phyloP scores from a whole-genome alignment of 2,888 invertebrate genomes.

The Stenurella melanura region DNA sequence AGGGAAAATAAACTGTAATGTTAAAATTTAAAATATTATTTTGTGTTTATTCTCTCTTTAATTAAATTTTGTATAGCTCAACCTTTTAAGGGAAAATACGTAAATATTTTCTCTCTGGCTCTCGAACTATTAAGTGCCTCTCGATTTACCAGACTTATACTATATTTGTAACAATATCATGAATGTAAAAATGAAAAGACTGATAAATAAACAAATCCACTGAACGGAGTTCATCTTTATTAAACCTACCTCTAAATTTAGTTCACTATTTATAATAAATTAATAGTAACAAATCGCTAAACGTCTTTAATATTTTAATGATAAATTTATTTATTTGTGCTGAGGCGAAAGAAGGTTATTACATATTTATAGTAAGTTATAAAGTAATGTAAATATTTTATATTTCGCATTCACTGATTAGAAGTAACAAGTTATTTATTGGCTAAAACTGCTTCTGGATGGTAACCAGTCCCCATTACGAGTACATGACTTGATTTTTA shows the following conservation, averaged over 20 bases:
- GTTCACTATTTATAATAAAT: conserved; percentile 35
- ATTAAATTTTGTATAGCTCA: too few relatives aligned
- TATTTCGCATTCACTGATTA: conserved; percentile 31
- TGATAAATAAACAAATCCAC: conserved; percentile 31
- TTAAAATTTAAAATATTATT: too few relatives aligned
- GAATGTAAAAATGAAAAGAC: conserved; percentile 8
- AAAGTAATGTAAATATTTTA: conserved; percentile 39
- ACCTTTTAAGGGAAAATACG: too few relatives aligned
- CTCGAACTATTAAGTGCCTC: too few relatives aligned
- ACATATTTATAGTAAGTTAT: conserved; percentile 38
- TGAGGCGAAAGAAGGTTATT: conserved; percentile 33
- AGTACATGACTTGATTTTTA: not conserved
- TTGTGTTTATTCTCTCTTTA: too few relatives aligned
- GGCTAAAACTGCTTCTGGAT: not conserved
- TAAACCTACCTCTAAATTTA: conserved; percentile 29
- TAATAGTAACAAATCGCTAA: conserved; percentile 32
- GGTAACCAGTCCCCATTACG: not conserved
- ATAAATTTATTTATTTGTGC: conserved; percentile 34
- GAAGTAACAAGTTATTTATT: conserved; percentile 30
- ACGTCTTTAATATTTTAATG: conserved; percentile 31
- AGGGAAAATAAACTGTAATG: too few relatives aligned
- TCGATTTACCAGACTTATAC: too few relatives aligned
- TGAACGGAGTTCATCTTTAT: conserved; percentile 5
- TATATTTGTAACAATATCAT: too few relatives aligned
- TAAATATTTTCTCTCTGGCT: too few relatives aligned